Evolutionary conservation across 2,113 vertebrate genomes (phyloP).

Genomic region (Laticauda laticaudata): DNA sequence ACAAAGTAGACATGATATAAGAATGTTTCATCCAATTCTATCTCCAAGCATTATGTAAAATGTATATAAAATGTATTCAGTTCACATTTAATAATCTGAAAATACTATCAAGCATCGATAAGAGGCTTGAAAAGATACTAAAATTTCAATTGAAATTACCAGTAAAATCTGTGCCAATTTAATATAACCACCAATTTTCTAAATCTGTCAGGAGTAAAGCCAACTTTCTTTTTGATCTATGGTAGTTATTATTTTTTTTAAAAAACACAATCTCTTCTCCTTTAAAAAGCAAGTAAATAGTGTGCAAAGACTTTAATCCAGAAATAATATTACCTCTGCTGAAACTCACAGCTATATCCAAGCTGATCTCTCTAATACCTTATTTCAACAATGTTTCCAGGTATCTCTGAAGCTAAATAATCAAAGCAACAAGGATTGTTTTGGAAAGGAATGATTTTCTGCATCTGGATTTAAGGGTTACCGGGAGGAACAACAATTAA

Average conservation of each 20-base stretch:
- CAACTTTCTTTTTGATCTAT: background rate
- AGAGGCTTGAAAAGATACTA: background rate
- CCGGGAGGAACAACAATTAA: background rate
- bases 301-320: background rate
- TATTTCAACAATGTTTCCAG: background rate
- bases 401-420: background rate
- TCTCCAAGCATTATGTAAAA: background rate
- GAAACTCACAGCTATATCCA: background rate
- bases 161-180: background rate
- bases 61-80: background rate
- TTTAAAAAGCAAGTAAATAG: background rate
- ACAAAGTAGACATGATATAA: background rate
- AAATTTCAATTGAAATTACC: background rate
- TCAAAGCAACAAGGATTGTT: background rate
- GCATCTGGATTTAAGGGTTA: background rate
- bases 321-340: background rate
- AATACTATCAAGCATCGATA: background rate
- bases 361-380: background rate
- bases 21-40: background rate
- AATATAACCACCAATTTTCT: background rate
- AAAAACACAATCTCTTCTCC: background rate
- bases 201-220: background rate
- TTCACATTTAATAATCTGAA: background rate
- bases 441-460: background rate
- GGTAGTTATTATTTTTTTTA: background rate